phyloP scores from a whole-genome alignment of 1,140 invertebrate species.

The Panagrolaimus sp. region DNA sequence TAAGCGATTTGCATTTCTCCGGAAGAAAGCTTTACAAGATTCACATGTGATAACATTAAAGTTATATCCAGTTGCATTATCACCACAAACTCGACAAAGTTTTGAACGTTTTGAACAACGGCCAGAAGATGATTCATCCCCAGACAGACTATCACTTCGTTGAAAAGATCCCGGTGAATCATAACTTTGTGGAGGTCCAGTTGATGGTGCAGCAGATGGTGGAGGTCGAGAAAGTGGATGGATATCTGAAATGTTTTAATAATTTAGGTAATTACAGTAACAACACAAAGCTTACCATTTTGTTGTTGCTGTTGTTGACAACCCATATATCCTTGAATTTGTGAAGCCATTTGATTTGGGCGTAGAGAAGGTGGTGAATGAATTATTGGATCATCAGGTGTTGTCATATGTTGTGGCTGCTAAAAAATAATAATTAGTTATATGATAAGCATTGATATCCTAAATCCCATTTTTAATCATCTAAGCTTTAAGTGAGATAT shows the following conservation, averaged over 20 bases:
- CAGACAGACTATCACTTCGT: not conserved
- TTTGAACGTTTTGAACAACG: constrained; percentile 43
- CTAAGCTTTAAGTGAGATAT: no score
- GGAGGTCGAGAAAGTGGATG: not conserved
- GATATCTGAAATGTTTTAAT: not conserved
- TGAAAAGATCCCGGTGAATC: constrained; percentile 13
- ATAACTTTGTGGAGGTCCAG: not conserved
- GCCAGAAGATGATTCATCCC: not conserved
- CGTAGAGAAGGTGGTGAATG: constrained; percentile 38
- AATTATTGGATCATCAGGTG: constrained; percentile 47
- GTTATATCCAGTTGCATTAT: constrained; percentile 79
- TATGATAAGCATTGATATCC: not conserved
- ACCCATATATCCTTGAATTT: not conserved
- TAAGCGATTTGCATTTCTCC: constrained; percentile 83
- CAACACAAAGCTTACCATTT: not conserved
- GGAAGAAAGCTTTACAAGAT: constrained; percentile 94
- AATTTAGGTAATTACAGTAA: not conserved
- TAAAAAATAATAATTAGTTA: not conserved
- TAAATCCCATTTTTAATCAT: not conserved
- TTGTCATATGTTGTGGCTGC: constrained; percentile 46
- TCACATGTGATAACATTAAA: constrained; percentile 95
- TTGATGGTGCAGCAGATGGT: not conserved
- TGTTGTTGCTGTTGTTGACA: not conserved
- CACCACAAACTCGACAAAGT: constrained; percentile 75
- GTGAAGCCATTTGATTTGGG: not conserved